Base-by-base conservation (phyloP, 2,797 vertebrate genomes). In the Macropodus opercularis region DNA sequence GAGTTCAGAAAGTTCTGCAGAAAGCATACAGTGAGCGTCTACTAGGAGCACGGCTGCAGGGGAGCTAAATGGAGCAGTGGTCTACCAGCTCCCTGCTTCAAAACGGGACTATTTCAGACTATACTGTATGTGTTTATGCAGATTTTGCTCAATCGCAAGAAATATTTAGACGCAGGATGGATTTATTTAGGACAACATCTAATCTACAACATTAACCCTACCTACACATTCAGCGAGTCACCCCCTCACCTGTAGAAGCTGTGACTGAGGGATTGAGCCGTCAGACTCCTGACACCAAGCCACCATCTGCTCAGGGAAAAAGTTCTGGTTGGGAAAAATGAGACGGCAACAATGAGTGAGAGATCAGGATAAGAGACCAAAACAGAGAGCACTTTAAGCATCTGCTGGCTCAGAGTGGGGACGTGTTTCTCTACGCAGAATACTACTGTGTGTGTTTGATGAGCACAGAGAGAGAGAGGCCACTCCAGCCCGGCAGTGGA, bases 251-350 rank as follows among this genome's bases (percentile, higher is more conserved):
- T 98, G 96, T 85, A 98, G 78, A 69, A 98, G 94, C 82, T 98
- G 97, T 47, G 94, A 95, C 71, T 94, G 95, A 72, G 95, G 94
- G 84, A 96, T 95, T 53, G 94, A 93, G 72, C 95, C 95, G 17
- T 98, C 96, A 22, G 96, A 92, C 79, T 96, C 96, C 70, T 98
- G 96, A 91, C 96, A 98, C 95, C 95, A 96, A 21, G 94, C 93
- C 69, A 98, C 96, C 96, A 99, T 98, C 86, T 98, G 96, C 61
- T 99, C 97, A 24, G 97, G 97, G 81, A 99, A 99, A 89, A 98
- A 98, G 90, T 95, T 97, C 97, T 99, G 79, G 44, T 80, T 62
- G 70, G 76, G 81, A 64, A 81, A 75, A 36, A 35, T n/a, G n/a
- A n/a, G 24, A 26, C 4, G 7, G 3, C 12, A 23, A 52, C 46